A percentile compares a stretch with the other conserved stretches of the same genome.
Evolutionary conservation across 2,797 vertebrate species (phyloP).

Genomic region (Semotilus atromaculatus): DNA sequence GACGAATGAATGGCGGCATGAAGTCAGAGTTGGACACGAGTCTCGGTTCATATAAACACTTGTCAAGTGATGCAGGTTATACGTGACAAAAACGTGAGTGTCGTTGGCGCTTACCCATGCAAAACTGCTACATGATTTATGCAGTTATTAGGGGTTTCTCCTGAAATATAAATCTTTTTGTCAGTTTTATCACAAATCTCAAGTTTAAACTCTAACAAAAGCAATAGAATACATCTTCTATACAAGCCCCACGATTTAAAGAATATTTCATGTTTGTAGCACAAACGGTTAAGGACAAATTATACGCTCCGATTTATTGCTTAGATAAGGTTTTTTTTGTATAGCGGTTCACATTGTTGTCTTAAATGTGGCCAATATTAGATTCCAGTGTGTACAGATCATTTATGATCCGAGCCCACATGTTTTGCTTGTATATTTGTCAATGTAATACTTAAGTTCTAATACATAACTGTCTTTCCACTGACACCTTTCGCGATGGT

Average conservation of each 20-base stretch:
- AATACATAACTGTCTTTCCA: too few relatives aligned
- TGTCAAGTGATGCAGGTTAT: not conserved
- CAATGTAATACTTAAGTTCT: not conserved
- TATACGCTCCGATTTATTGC: not conserved
- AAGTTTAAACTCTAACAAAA: not conserved
- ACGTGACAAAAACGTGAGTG: not conserved
- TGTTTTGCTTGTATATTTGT: not conserved
- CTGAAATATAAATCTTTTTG: not conserved
- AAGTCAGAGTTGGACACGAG: slow-evolving; percentile 18
- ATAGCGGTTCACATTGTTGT: not conserved
- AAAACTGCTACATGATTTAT: not conserved
- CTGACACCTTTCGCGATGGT: too few relatives aligned
- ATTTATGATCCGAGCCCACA: not conserved
- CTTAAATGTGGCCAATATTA: not conserved
- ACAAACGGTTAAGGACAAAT: not conserved
- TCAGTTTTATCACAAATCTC: not conserved
- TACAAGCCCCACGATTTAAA: not conserved
- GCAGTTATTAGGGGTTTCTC: not conserved
- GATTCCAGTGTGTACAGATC: not conserved
- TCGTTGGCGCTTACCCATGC: not conserved
- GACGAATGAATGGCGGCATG: not conserved
- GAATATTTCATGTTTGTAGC: not conserved
- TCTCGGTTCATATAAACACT: not conserved
- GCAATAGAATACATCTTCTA: not conserved
- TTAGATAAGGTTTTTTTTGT: not conserved